Base-by-base conservation (phyloP, 2,888 invertebrate genomes). In the Hemithea aestivaria region DNA sequence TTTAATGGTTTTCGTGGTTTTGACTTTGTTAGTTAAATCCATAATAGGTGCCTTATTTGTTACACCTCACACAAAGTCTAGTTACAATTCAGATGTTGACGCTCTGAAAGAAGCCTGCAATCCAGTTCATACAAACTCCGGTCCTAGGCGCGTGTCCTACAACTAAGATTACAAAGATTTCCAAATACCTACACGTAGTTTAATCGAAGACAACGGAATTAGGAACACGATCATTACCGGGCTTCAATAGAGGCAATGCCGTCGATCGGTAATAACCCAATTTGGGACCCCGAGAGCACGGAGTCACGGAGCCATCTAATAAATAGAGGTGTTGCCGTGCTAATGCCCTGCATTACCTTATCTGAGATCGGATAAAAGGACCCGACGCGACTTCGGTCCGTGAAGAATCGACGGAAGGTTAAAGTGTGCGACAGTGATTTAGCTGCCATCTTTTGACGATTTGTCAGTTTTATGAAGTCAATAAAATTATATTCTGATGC, bases 301-400 rank as follows among this genome's bases (percentile, higher is more conserved):
- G 46, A 44, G 51, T 40, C 32, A 32, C 38, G 52, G 46, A 44
- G 51, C 41, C 32, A 32, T 37, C 51, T 44, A 59, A 55, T 61
- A 58, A 56, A 61, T 60, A 60, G 46, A 56, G 53, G 55, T 55
- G 56, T 42, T 34, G 36, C 29, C 35, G 28, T 28, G 35, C 53
- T 53, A 51, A 48, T 33, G 34, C 26, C 40, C 37, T 51, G 33
- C 58, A 60, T 62, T 66, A 56, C 47, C 51, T 48, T 63, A 66
- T 66, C 57, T 54, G 48, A 21, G 50, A 59, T 59, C 57, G 53
- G 42, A 53, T 47, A 51, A 60, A 58, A 56, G 56, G 62, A 53
- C 29, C 25, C 56, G 27, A 48, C 39, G 47, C 43, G 47, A 39
- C 38, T 41, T 37, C 35, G 43, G 36, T 56, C 46, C 52, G 51